Base-by-base conservation (phyloP, 2,797 vertebrate genomes). In the Gila robusta region DNA sequence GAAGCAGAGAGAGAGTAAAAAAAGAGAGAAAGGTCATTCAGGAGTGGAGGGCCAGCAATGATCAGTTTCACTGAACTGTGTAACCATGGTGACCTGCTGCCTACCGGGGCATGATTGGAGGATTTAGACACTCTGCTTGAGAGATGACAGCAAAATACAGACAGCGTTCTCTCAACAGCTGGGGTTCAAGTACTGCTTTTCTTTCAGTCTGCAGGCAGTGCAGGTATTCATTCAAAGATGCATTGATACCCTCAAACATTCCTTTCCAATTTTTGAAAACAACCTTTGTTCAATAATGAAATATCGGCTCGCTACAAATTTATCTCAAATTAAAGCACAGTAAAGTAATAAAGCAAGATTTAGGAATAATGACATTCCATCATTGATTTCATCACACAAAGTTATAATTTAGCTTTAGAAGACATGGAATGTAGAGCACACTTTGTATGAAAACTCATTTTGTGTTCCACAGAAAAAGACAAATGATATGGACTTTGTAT, bases 11-110 rank as follows among this genome's bases (percentile, higher is more conserved):
- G 39, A 47, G 19, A 41, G 54, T 56, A 64, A 28, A 37, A 80
- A 66, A 35, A 70, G 37, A 59, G 26, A 70, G 28, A 80, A 71
- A 80, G 56, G 35, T 56, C 66, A 44, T 54, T 26, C 56, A 56
- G 49, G 69, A 82, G 79, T 69, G 66, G 44, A 84, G 66, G 79
- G 72, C 71, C 49, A 21, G 72, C 69, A 26, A 82, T 87, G 79
- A 91, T 89, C 85, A 59, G 84, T 88, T 86, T 82, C 62, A 49
- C 66, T 88, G 82, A 88, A 88, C 89, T 85, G 78, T 64, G 91
- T 93, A 88, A 91, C 91, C 91, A 92, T 93, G 91, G 91, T 89
- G 90, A 93, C 91, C 89, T 79, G 83, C 85, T 93, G 88, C 90
- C 89, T 87, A 87, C 78, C 76, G 79, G 79, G 86, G 88, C 87